Evolutionary conservation across 2,113 vertebrate species (phyloP).

Genomic region (Dasyprocta punctata): DNA sequence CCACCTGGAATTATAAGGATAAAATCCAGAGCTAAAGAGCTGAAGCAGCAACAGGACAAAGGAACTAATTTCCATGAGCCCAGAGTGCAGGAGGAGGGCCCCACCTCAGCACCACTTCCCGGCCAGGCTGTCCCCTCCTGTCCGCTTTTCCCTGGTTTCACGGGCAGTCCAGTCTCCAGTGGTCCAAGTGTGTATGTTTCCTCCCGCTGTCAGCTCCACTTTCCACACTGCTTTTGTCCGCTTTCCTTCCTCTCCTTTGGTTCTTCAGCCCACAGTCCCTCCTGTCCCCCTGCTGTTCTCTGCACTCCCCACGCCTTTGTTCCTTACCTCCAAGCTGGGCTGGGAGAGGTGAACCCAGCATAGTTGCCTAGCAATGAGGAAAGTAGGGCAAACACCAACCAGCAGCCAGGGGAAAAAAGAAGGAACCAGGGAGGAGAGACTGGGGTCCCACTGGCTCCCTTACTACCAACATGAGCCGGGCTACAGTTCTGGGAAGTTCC

Average conservation of each 20-base stretch:
- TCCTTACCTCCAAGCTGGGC: background rate
- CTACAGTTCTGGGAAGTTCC: background rate
- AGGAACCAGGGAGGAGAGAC: background rate
- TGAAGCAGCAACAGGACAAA: background rate
- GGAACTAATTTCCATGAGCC: background rate
- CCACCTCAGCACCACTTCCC: background rate
- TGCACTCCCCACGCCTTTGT: background rate
- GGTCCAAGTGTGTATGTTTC: background rate
- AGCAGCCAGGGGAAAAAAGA: background rate
- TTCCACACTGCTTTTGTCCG: background rate
- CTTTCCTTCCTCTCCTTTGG: background rate
- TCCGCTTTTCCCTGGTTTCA: accelerated
- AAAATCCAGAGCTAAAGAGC: background rate
- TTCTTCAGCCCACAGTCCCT: background rate
- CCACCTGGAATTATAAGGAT: background rate
- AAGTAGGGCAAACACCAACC: background rate
- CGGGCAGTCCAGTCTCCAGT: background rate
- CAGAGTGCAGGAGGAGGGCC: background rate
- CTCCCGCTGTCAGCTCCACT: accelerated
- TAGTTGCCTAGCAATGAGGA: conserved; percentile 3
- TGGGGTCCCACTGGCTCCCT: background rate
- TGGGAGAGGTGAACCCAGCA: background rate
- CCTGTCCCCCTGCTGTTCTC: background rate
- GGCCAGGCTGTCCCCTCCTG: too few species aligned
- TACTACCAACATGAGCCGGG: too few species aligned